These are phyloP conservation scores for Danaus chrysippus DNA, from an alignment of 2,888 invertebrate genomes.

Conservation along the genomic window DNA sequence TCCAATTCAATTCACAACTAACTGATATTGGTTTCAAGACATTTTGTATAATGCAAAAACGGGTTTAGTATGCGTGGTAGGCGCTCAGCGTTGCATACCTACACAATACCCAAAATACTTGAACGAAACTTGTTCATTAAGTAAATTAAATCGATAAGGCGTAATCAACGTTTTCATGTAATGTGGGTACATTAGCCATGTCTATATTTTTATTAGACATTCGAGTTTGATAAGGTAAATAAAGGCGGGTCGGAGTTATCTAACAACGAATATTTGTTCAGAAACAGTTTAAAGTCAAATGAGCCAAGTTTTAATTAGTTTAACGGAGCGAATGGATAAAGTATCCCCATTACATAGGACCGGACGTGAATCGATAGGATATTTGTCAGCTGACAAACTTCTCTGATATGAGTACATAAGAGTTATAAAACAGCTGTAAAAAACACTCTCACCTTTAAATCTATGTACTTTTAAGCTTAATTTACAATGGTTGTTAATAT, in stretches of 20 bases:
- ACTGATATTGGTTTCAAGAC: slow-evolving; percentile 35
- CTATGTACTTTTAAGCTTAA: no score
- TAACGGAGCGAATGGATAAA: slow-evolving; percentile 16
- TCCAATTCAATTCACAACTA: slow-evolving; percentile 6
- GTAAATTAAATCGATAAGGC: not conserved
- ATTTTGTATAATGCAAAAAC: slow-evolving; percentile 34
- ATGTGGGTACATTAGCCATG: slow-evolving; percentile 29
- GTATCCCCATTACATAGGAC: slow-evolving; percentile 16
- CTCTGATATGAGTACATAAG: no score
- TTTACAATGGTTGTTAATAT: no score
- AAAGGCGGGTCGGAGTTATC: slow-evolving; percentile 13
- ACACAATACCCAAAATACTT: slow-evolving; percentile 13
- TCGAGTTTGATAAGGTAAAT: slow-evolving; percentile 18
- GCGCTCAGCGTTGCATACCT: slow-evolving; percentile 7
- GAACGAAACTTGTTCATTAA: not conserved
- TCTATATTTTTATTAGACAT: slow-evolving; percentile 15
- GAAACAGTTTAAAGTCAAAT: slow-evolving; percentile 12
- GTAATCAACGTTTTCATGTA: no score
- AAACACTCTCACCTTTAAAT: no score
- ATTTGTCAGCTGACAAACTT: not conserved
- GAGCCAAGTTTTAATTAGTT: slow-evolving; percentile 22
- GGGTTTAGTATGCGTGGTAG: slow-evolving; percentile 7
- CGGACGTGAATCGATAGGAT: slow-evolving; percentile 25
- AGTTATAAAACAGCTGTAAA: no score
- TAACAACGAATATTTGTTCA: slow-evolving; percentile 11